Percentiles rank a stretch among this genome's conserved stretches.
These are phyloP conservation scores for Rhagonycha fulva DNA, from an alignment of 2,888 invertebrate genomes.

Conservation along the genomic window DNA sequence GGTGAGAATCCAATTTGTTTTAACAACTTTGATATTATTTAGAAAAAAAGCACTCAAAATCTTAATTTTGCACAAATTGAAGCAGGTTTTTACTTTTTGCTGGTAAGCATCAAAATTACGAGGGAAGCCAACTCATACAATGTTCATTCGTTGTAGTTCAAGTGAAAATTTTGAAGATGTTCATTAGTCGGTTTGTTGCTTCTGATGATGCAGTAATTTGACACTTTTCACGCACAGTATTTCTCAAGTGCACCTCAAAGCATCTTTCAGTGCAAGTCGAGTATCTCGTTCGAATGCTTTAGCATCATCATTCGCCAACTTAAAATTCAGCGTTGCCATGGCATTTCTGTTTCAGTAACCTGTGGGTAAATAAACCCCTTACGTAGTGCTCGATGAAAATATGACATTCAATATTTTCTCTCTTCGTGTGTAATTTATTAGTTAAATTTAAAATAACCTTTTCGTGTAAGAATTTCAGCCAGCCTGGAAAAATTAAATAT, in stretches of 20 bases:
- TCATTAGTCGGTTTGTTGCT: slow-evolving; percentile 37
- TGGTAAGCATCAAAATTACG: background rate
- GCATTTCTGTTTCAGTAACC: slow-evolving; percentile 19
- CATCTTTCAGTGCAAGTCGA: slow-evolving; percentile 21
- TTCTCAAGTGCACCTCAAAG: slow-evolving; percentile 25
- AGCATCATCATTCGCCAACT: slow-evolving; percentile 6
- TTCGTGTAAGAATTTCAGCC: background rate
- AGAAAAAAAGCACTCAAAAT: background rate
- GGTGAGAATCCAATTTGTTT: background rate
- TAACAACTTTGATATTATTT: background rate
- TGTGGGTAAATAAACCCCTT: slow-evolving; percentile 13
- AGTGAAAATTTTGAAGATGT: slow-evolving; percentile 32
- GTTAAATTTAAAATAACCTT: background rate
- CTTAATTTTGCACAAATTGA: background rate
- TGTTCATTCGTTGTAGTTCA: background rate
- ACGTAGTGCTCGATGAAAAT: background rate
- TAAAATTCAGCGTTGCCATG: slow-evolving; percentile 21
- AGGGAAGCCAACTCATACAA: background rate
- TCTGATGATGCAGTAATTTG: slow-evolving; percentile 38
- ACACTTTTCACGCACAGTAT: slow-evolving; percentile 33
- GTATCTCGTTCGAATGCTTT: slow-evolving; percentile 20
- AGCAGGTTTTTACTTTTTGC: background rate
- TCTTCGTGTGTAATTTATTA: background rate
- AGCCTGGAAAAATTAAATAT: background rate
- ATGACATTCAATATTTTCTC: background rate